A percentile compares a stretch with the other conserved stretches of the same genome.
Evolutionary conservation across 2,797 vertebrate species (phyloP).

Genomic region (Thalassophryne amazonica): DNA sequence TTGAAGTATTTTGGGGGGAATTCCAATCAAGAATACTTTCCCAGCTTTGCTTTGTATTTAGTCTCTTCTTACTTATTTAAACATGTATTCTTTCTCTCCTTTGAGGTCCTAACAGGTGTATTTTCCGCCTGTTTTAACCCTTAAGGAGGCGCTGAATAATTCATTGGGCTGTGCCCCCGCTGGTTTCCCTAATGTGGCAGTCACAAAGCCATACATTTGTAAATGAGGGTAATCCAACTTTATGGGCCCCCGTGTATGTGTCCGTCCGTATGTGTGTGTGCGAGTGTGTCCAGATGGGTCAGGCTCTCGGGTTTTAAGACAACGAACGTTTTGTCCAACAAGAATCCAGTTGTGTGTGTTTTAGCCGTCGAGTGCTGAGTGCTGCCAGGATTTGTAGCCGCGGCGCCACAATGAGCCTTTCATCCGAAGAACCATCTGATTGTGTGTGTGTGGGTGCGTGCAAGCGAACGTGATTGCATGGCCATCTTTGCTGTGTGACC

Average conservation of each 20-base stretch:
- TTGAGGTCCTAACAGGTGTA: constrained; percentile 46
- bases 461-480: constrained; percentile 17
- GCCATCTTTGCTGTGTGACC: constrained; percentile 37
- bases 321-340: constrained; percentile 63
- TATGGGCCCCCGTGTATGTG: constrained; percentile 31
- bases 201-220: constrained; percentile 73
- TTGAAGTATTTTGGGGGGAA: too few species aligned
- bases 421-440: constrained; percentile 48
- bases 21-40: neutral
- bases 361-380: constrained; percentile 51
- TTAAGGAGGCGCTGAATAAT: constrained; percentile 66
- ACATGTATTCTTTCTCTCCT: constrained; percentile 25
- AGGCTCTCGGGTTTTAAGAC: constrained; percentile 48
- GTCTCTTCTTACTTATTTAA: constrained; percentile 9
- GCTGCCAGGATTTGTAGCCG: constrained; percentile 62
- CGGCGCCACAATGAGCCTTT: constrained; percentile 67
- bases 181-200: constrained; percentile 54
- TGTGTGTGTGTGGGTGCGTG: constrained; percentile 25
- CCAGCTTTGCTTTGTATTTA: neutral
- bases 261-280: constrained; percentile 19
- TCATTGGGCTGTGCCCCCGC: constrained; percentile 46
- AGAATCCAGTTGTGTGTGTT: constrained; percentile 46
- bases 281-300: constrained; percentile 29
- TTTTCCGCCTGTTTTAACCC: constrained; percentile 72
- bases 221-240: constrained; percentile 72